phyloP scores from a whole-genome alignment of 2,888 invertebrate genomes.

The Scaptomyza flava region DNA sequence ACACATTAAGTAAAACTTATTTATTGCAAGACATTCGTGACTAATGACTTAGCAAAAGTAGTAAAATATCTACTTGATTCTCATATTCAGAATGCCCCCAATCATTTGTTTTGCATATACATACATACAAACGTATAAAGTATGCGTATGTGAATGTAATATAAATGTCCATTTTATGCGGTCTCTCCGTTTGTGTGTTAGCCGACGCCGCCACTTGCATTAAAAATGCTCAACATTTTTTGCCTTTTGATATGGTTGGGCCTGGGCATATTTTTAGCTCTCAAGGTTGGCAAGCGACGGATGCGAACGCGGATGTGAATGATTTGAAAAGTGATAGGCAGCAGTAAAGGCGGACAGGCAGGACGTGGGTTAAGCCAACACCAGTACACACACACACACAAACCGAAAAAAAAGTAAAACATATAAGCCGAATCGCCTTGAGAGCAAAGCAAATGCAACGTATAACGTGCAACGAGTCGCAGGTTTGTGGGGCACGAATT shows the following conservation, averaged over 20 bases:
- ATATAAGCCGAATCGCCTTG: conserved; percentile 46
- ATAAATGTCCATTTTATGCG: conserved; percentile 58
- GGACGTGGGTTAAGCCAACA: conserved; percentile 37
- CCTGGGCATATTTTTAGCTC: conserved; percentile 69
- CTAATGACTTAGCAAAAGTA: neutral
- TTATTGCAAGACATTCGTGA: neutral
- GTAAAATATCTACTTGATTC: neutral
- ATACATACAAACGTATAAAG: neutral
- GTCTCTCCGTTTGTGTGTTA: conserved; percentile 40
- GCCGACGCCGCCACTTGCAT: conserved; percentile 39
- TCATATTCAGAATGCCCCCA: conserved; percentile 24
- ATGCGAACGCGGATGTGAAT: conserved; percentile 74
- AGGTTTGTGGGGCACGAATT: conserved; percentile 43
- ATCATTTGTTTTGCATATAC: neutral
- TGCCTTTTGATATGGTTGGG: conserved; percentile 63
- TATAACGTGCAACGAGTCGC: conserved; percentile 18
- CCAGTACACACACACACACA: conserved; percentile 9
- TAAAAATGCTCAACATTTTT: conserved; percentile 64
- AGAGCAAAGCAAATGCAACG: conserved; percentile 47
- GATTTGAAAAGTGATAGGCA: conserved; percentile 76
- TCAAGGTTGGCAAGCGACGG: conserved; percentile 67
- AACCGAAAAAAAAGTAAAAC: neutral
- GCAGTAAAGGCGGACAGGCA: conserved; percentile 50
- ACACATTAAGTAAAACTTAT: neutral
- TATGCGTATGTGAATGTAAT: conserved; percentile 33